phyloP scores from a whole-genome alignment of 2,888 invertebrate species.

The Acronicta leporina region DNA sequence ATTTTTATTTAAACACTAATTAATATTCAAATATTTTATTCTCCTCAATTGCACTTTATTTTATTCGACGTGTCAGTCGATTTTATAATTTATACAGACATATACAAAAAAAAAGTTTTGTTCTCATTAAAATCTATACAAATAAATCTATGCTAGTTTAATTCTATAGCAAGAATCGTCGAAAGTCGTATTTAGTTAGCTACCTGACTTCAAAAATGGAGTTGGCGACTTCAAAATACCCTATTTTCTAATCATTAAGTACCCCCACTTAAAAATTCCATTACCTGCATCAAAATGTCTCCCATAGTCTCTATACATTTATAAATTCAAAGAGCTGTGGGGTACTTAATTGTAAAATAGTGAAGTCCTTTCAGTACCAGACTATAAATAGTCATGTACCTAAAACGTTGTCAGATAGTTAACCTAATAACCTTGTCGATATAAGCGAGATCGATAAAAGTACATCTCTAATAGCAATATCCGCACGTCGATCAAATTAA shows the following conservation, averaged over 20 bases:
- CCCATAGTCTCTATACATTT: neutral
- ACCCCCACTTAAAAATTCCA: conserved; percentile 14
- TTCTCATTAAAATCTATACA: conserved; percentile 42
- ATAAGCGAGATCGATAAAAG: conserved; percentile 39
- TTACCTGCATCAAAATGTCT: conserved; percentile 19
- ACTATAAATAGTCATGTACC: conserved; percentile 25
- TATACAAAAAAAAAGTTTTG: conserved; percentile 20
- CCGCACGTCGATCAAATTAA: conserved; percentile 19
- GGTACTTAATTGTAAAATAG: conserved; percentile 38
- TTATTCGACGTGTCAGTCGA: conserved; percentile 27
- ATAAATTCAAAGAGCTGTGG: conserved; percentile 5
- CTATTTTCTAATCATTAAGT: conserved; percentile 33
- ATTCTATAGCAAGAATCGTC: conserved; percentile 19
- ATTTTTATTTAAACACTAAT: conserved; percentile 26
- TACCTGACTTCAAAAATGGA: conserved; percentile 37
- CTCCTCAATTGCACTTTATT: conserved; percentile 36
- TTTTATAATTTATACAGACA: conserved; percentile 5
- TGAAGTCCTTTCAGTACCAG: conserved; percentile 29
- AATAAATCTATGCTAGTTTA: conserved; percentile 33
- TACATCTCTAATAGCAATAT: conserved; percentile 31
- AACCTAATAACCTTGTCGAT: conserved; percentile 43
- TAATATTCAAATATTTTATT: conserved; percentile 12
- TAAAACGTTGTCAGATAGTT: conserved; percentile 31
- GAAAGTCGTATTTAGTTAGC: conserved; percentile 30
- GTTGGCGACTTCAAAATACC: conserved; percentile 42